These are phyloP conservation scores for Acrossocheilus wenchowensis DNA, from an alignment of 2,797 vertebrate species.

Conservation along the genomic window DNA sequence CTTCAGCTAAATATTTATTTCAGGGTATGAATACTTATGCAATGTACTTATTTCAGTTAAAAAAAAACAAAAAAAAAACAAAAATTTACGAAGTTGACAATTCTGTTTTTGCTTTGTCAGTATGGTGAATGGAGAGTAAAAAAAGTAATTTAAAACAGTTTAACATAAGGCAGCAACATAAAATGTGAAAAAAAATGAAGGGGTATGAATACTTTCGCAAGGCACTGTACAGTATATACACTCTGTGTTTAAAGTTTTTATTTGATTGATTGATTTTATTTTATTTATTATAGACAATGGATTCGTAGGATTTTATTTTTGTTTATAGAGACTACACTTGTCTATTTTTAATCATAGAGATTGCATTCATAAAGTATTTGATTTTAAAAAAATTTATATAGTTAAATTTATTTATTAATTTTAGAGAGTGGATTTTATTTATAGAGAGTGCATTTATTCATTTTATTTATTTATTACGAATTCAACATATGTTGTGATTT, in stretches of 20 bases:
- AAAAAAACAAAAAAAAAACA: too few relatives aligned
- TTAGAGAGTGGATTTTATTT: neutral
- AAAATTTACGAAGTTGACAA: too few relatives aligned
- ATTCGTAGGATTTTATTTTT: neutral
- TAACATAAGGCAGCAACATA: too few relatives aligned
- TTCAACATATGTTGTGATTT: neutral
- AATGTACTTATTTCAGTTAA: too few relatives aligned
- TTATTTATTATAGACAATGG: neutral
- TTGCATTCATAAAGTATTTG: neutral
- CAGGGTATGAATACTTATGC: too few relatives aligned
- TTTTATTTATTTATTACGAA: neutral
- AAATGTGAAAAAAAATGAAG: too few relatives aligned
- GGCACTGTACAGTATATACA: too few relatives aligned
- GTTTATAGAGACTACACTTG: neutral
- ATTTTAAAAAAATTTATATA: neutral
- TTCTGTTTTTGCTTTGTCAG: too few relatives aligned
- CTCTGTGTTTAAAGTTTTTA: neutral
- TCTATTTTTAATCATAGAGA: neutral
- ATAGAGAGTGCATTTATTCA: neutral
- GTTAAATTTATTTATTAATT: neutral
- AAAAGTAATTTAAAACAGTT: too few relatives aligned
- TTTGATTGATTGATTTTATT: neutral
- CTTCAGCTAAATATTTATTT: too few relatives aligned
- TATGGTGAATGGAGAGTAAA: too few relatives aligned
- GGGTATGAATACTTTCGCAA: too few relatives aligned